Evolutionary conservation across 2,888 invertebrate species (phyloP).

Genomic region (Meandrusa payeni): DNA sequence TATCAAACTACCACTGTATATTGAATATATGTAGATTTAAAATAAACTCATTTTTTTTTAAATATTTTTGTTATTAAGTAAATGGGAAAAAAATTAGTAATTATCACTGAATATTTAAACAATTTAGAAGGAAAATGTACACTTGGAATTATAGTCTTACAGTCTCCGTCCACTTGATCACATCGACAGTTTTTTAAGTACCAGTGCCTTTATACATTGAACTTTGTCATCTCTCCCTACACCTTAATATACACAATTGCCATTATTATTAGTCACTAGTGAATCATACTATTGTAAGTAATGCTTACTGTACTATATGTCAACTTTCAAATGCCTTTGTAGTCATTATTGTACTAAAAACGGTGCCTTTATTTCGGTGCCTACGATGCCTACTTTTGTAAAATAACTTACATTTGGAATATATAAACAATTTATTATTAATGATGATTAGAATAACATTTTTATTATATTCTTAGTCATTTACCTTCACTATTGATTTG

Average conservation of each 20-base stretch:
- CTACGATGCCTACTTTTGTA: no score
- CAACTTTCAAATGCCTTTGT: constrained; percentile 25
- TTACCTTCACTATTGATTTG: no score
- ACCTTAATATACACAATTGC: constrained; percentile 44
- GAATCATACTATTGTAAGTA: constrained; percentile 53
- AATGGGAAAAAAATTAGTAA: constrained; percentile 2
- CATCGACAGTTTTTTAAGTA: constrained; percentile 11
- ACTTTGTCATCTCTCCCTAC: constrained; percentile 1
- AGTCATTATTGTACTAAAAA: constrained; percentile 22
- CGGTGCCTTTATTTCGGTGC: constrained; percentile 15
- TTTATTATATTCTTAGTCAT: no score
- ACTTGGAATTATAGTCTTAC: constrained; percentile 18
- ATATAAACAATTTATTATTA: no score
- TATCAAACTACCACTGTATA: constrained; percentile 31
- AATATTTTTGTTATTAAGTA: neutral
- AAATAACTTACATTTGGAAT: no score
- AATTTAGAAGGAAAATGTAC: constrained; percentile 5
- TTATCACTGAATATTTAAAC: constrained; percentile 4
- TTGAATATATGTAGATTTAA: constrained; percentile 24
- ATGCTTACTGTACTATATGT: constrained; percentile 34
- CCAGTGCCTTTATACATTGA: constrained; percentile 26
- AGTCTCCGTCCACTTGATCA: constrained; percentile 58
- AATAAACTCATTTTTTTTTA: neutral
- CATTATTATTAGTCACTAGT: constrained; percentile 70
- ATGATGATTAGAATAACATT: no score